phyloP scores from a whole-genome alignment of 2,888 invertebrate species.

The Pachymerium ferrugineum region DNA sequence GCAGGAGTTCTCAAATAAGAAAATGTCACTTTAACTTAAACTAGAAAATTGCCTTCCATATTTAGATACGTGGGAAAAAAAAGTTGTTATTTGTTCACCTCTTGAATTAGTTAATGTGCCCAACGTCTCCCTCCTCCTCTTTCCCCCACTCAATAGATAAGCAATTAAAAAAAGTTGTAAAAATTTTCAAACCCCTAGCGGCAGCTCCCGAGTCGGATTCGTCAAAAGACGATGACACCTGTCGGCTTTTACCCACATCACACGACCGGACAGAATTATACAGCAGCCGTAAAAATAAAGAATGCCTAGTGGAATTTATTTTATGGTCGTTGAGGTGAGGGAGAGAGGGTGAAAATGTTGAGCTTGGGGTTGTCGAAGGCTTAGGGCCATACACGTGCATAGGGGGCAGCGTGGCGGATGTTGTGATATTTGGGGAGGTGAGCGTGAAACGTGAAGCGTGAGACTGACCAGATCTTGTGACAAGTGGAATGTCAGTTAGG shows the following conservation, averaged over 20 bases:
- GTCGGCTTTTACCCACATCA: slow-evolving; percentile 4
- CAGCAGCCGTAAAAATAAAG: not conserved
- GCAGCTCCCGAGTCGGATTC: slow-evolving; percentile 11
- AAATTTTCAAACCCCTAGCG: not conserved
- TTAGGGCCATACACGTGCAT: slow-evolving; percentile 13
- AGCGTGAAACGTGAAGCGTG: slow-evolving; percentile 7
- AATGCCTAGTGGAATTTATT: slow-evolving; percentile 1
- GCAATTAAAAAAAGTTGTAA: slow-evolving; percentile 7
- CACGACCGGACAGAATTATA: not conserved
- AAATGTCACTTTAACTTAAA: too few relatives aligned
- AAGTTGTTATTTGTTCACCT: not conserved
- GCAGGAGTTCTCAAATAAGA: too few relatives aligned
- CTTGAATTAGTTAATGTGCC: not conserved
- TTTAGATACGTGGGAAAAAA: too few relatives aligned
- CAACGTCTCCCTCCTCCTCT: not conserved
- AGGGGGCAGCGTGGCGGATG: not conserved
- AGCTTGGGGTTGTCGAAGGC: not conserved
- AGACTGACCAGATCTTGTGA: slow-evolving; percentile 1
- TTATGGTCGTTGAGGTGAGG: not conserved
- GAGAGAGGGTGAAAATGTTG: not conserved
- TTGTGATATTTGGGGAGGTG: not conserved
- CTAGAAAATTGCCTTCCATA: too few relatives aligned
- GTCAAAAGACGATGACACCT: slow-evolving; percentile 3
- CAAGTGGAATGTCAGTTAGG: slow-evolving; percentile 14
- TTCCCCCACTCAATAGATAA: slow-evolving; percentile 15